Percentiles rank a stretch among this genome's conserved stretches.
Conservation (phyloP, 2,113 vertebrate species). For the Antechinus stuartii region DNA sequence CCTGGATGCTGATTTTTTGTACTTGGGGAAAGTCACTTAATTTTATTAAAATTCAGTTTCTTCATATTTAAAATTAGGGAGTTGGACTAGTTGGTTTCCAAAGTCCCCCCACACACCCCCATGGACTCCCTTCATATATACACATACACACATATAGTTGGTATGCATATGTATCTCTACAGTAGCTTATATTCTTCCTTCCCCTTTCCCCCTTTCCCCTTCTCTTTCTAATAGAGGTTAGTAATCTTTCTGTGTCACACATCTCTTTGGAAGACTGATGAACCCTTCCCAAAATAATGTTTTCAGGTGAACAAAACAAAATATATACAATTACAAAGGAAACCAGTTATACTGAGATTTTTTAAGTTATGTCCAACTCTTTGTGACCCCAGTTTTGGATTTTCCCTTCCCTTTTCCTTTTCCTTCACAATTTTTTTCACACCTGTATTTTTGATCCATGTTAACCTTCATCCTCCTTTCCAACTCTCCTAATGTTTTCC, state of each 20-base stretch:
- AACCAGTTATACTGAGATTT: not conserved
- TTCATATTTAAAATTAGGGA: not conserved
- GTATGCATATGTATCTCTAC: not conserved
- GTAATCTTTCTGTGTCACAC: not conserved
- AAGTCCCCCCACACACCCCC: not conserved
- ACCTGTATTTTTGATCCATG: not conserved
- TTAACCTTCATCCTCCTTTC: not conserved
- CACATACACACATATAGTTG: too few species aligned
- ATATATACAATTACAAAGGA: not conserved
- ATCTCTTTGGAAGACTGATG: not conserved
- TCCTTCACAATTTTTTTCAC: not conserved
- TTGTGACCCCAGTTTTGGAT: not conserved
- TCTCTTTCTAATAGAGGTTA: too few species aligned
- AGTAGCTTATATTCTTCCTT: not conserved
- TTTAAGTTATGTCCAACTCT: not conserved
- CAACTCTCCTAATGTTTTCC: not conserved
- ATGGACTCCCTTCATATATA: too few species aligned
- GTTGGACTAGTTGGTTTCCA: not conserved
- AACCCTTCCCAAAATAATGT: not conserved
- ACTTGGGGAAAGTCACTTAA: not conserved
- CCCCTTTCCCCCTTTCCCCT: too few species aligned
- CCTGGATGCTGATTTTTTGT: too few species aligned
- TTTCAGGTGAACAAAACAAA: not conserved
- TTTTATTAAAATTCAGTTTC: not conserved
- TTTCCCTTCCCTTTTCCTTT: not conserved